Conservation (phyloP, 2,113 vertebrate species). For the Xiphorhynchus elegans region DNA sequence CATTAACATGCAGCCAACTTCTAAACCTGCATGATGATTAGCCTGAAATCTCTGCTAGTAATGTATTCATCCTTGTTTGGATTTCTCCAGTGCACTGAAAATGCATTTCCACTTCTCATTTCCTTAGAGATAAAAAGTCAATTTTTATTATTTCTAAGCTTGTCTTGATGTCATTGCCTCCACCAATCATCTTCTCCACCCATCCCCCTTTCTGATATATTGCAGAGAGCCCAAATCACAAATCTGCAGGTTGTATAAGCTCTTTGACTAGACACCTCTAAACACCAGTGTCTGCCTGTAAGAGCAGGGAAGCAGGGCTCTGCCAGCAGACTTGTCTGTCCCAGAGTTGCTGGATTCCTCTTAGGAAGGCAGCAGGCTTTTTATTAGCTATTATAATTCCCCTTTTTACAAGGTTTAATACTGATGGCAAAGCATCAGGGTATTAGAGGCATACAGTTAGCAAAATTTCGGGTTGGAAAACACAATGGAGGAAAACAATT, state of each 20-base stretch:
- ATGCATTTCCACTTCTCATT: background rate
- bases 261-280: background rate
- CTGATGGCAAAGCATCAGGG: background rate
- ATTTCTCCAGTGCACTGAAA: background rate
- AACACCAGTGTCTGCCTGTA: background rate
- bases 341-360: background rate
- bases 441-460: background rate
- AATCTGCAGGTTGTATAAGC: background rate
- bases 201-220: background rate
- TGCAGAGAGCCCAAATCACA: background rate
- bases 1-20: background rate
- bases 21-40: background rate
- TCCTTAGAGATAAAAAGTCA: background rate
- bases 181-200: background rate
- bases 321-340: background rate
- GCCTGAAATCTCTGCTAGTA: background rate
- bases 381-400: background rate
- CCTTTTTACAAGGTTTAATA: background rate
- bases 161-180: background rate
- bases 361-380: background rate
- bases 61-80: background rate
- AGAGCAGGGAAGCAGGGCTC: background rate
- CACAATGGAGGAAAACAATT: background rate
- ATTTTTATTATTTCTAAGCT: background rate
- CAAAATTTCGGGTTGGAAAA: constrained; percentile 15